phyloP scores from a whole-genome alignment of 2,888 invertebrate species.

The Mamestra brassicae region DNA sequence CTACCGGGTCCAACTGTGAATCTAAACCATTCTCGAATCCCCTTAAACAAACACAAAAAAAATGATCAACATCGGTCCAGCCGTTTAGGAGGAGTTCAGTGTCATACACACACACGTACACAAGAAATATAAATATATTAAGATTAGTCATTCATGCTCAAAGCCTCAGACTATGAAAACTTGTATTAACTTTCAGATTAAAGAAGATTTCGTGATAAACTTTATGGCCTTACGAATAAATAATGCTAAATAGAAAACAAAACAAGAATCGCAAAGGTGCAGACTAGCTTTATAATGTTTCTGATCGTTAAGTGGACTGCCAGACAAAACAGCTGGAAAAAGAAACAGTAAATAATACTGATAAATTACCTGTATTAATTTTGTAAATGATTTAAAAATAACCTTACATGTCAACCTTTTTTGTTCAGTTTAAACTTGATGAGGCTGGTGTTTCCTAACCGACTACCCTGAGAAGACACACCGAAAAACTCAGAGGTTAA shows the following conservation, averaged over 20 bases:
- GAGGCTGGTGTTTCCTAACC: too few relatives aligned
- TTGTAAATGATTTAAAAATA: neutral
- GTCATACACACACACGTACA: too few relatives aligned
- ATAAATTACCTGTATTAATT: neutral
- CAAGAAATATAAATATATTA: neutral
- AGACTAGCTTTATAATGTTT: constrained; percentile 1
- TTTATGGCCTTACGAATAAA: constrained; percentile 42
- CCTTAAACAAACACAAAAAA: too few relatives aligned
- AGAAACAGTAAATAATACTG: neutral
- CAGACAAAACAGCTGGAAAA: neutral
- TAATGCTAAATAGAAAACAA: constrained; percentile 49
- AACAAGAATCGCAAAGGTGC: constrained; percentile 16
- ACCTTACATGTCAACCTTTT: too few relatives aligned
- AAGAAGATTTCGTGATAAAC: constrained; percentile 12
- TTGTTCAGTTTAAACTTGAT: too few relatives aligned
- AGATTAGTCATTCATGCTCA: neutral
- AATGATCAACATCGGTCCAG: too few relatives aligned
- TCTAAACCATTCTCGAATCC: too few relatives aligned
- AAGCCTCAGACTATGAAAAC: constrained; percentile 1
- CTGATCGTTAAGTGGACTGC: neutral
- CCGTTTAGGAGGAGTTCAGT: too few relatives aligned
- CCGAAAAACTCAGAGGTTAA: too few relatives aligned
- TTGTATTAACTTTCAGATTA: constrained; percentile 7
- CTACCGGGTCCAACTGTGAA: too few relatives aligned
- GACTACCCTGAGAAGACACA: too few relatives aligned